phyloP scores from a whole-genome alignment of 2,888 invertebrate genomes.

The Tetrapedia diversipes region DNA sequence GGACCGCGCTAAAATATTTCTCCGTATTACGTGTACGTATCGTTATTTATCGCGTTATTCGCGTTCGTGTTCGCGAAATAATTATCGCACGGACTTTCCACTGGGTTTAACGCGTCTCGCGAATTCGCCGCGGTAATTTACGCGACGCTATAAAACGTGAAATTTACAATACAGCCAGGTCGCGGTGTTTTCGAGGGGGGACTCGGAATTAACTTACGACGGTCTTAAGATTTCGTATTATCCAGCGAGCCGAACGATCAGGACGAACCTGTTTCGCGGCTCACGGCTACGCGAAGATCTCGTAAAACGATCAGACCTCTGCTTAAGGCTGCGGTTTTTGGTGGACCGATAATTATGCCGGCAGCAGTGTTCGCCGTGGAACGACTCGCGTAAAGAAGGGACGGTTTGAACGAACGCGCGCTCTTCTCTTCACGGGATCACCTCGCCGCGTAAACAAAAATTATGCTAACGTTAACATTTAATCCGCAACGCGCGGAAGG shows the following conservation, averaged over 20 bases:
- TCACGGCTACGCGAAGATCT: conserved; percentile 35
- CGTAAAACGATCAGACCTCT: conserved; percentile 41
- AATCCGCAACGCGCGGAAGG: too few relatives aligned
- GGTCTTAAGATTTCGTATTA: conserved; percentile 29
- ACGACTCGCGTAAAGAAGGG: conserved; percentile 3
- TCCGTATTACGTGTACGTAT: not conserved
- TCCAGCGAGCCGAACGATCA: conserved; percentile 12
- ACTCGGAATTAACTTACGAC: conserved; percentile 29
- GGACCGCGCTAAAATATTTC: conserved; percentile 4
- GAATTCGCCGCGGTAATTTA: conserved; percentile 30
- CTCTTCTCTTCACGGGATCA: not conserved
- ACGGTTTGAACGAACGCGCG: not conserved
- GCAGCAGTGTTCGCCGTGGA: not conserved
- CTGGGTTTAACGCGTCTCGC: conserved; percentile 21
- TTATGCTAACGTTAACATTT: too few relatives aligned
- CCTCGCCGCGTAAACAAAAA: too few relatives aligned
- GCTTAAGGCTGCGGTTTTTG: conserved; percentile 33
- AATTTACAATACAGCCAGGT: conserved; percentile 21
- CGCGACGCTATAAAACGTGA: conserved; percentile 30
- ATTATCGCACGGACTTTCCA: conserved; percentile 21
- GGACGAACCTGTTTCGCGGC: conserved; percentile 51
- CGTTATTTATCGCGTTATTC: conserved; percentile 25
- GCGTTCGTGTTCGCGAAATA: conserved; percentile 18
- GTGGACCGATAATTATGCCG: conserved; percentile 4
- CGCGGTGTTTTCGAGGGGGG: not conserved